Evolutionary conservation across 1,140 invertebrate genomes (phyloP), one percentile per base, ranked within the genome.

Genomic region (Anastrepha ludens): DNA sequence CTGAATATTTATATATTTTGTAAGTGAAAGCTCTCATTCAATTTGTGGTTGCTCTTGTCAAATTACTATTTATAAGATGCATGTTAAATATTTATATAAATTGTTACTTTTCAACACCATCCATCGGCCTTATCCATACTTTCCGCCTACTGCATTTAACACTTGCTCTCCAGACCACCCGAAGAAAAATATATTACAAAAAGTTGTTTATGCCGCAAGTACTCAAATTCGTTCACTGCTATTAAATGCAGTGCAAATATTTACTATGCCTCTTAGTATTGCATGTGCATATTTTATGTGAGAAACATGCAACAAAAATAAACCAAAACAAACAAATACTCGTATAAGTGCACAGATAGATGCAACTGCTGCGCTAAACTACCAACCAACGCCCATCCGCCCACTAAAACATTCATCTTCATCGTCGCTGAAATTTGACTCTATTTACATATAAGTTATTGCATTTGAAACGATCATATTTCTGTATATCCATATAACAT

Each of bases 181-280:
- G 0, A 29, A 29, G 29, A 29, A 29, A 0, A 29, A 29, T 1
- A n/a, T n/a, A n/a, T n/a, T n/a, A 29, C 29, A 29, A 29, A 29
- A 29, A 29, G 0, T 13, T 67, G 64, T 13, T 67, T 67, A 67
- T 39, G 20, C 64, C 8, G 29, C 64, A 29, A 67, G 29, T 67
- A 67, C 20, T 67, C 64, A 67, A 29, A 65, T 65, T 39, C 64
- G 39, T 9, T 65, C 29, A 29, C 64, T 67, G 64, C 29, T 9
- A 67, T 67, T 67, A 67, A 67, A 67, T 67, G 64, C 64, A 67
- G 29, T 15, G 20, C 29, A 67, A 67, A 67, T 67, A 67, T 41
- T 41, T 41, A 29, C 29, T 11, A 67, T 20, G 64, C 62, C n/a
- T 20, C 17, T 64, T 64, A 29, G 20, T 41, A 55, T 55, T 55